Conservation (phyloP, 2,888 invertebrate genomes). For the Ectobius pallidus region DNA sequence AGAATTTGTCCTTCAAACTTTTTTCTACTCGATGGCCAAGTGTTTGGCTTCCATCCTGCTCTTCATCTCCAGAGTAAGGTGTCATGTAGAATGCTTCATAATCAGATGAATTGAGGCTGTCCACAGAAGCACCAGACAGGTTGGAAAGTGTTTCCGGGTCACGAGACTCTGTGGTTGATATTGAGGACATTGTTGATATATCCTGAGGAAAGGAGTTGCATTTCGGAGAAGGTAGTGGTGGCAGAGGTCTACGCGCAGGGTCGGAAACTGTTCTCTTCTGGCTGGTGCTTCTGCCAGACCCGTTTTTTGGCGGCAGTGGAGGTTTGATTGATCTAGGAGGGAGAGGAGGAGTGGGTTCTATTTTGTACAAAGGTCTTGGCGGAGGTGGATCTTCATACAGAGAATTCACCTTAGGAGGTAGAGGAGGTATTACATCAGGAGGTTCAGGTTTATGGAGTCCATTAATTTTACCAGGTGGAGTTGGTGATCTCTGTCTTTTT, state of each 20-base stretch:
- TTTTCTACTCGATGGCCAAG: conserved; percentile 23
- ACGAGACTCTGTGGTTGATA: conserved; percentile 31
- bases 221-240: conserved; percentile 41
- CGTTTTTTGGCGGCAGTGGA: conserved; percentile 49
- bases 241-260: conserved; percentile 53
- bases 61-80: conserved; percentile 39
- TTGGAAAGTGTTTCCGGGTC: conserved; percentile 43
- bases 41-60: conserved; percentile 24
- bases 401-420: conserved; percentile 28
- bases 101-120: conserved; percentile 58
- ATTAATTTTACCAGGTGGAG: conserved; percentile 56
- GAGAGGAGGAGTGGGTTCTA: conserved; percentile 50
- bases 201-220: not conserved
- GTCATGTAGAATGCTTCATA: conserved; percentile 54
- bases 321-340: conserved; percentile 52
- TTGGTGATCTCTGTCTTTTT: conserved; percentile 70
- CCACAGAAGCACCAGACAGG: conserved; percentile 61
- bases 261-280: conserved; percentile 32
- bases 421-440: conserved; percentile 65
- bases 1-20: conserved; percentile 21
- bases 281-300: conserved; percentile 40
- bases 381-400: conserved; percentile 41
- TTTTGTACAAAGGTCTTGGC: conserved; percentile 37
- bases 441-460: conserved; percentile 60
- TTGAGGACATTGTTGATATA: conserved; percentile 17